Evolutionary conservation across 2,888 invertebrate genomes (phyloP), one percentile per base, ranked within the genome.

Genomic region (Cerastoderma edule): DNA sequence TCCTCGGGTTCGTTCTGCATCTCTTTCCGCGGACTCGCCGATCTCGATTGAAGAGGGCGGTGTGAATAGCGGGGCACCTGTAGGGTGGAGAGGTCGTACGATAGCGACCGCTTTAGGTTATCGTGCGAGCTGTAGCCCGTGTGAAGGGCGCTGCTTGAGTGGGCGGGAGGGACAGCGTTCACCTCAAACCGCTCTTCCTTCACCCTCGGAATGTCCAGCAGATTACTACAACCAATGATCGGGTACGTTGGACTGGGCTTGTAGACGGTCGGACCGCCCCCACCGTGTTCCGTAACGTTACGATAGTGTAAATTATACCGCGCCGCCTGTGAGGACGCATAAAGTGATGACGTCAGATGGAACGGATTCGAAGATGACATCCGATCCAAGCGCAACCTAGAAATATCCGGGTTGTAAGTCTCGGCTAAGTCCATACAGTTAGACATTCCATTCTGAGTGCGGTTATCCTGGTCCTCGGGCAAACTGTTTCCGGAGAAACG

Each of bases 1-100:
- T 88, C 88, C 60, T 88, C 86, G 0, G 88, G 88, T 63, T 88
- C 87, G 0, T 77, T 72, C 35, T 87, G 86, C 2, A 60, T 57
- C 24, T 78, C 75, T 8, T 46, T 28, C 22, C 48, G 46, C 8
- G 75, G 75, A 60, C 75, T 72, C 1, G 44, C 39, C 44, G 74
- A 71, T 3, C 57, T 35, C 5, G 68, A 30, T 16, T 65, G 68
- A 35, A 28, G 32, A n/a, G 68, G 71, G 60, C 68, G 72, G 69
- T 67, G 44, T n/a, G 24, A 60, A 48, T 44, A 72, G 13, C 22
- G 35, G 28, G 27, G 46, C 33, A 28, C 54, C 1, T 46, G 54
- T 22, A 67, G 39, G 6, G 56, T 28, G 39, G 78, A 63, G 56
- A 68, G 72, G 28, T 75, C 78, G 44, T 48, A 56, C 16, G 70